phyloP scores from a whole-genome alignment of 2,113 vertebrate species.

The Phaethon lepturus region DNA sequence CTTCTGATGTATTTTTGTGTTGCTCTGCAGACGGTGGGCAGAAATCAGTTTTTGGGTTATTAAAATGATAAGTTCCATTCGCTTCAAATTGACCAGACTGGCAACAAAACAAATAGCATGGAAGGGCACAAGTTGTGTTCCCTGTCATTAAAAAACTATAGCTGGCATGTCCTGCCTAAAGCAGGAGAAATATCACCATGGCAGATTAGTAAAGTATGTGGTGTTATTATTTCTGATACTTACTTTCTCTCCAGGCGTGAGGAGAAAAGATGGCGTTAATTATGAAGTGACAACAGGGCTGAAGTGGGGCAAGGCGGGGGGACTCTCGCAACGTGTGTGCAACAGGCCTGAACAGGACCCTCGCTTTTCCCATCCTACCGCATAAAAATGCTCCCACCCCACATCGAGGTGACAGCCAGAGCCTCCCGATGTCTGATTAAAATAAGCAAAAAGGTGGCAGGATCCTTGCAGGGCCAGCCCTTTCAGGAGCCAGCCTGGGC shows the following conservation, averaged over 20 bases:
- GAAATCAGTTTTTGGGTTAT: not conserved
- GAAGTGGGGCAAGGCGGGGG: accelerated
- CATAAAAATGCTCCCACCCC: not conserved
- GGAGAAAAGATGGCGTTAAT: not conserved
- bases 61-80: not conserved
- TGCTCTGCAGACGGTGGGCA: not conserved
- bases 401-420: not conserved
- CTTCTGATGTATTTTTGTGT: not conserved
- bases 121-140: accelerated
- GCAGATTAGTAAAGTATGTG: no score
- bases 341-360: not conserved
- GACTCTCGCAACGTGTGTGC: accelerated
- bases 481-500: not conserved
- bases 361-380: not conserved
- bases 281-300: not conserved
- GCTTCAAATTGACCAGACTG: not conserved
- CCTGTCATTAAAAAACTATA: not conserved
- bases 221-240: not conserved
- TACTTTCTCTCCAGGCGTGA: not conserved
- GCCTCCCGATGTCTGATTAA: not conserved
- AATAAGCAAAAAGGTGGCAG: not conserved
- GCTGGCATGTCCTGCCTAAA: not conserved
- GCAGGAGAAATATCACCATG: not conserved
- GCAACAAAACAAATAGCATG: not conserved
- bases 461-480: not conserved